Evolutionary conservation across 2,797 vertebrate genomes (phyloP).

Genomic region (Hydrocynus forskahlii): DNA sequence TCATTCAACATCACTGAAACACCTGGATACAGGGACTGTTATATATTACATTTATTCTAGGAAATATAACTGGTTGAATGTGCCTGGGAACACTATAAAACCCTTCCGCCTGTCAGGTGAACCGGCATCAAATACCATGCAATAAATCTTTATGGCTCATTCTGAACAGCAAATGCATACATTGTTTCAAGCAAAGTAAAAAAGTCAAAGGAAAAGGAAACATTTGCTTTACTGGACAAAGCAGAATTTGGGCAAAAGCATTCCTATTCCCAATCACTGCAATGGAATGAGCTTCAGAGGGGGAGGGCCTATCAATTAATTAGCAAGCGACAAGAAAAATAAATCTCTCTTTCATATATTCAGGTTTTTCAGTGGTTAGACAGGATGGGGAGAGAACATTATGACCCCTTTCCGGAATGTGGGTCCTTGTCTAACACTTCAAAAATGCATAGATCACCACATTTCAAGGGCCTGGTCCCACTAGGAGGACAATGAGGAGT

Average conservation of each 20-base stretch:
- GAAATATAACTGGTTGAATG: not conserved
- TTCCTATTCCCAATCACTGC: slow-evolving; percentile 18
- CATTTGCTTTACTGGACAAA: not conserved
- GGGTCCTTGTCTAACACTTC: slow-evolving; percentile 28
- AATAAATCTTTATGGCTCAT: not conserved
- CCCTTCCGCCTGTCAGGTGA: not conserved
- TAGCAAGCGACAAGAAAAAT: slow-evolving; percentile 37
- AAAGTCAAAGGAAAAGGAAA: not conserved
- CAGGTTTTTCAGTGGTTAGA: slow-evolving; percentile 25
- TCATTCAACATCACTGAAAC: not conserved
- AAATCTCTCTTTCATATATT: slow-evolving; percentile 41
- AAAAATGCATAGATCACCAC: slow-evolving; percentile 53
- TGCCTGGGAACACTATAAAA: not conserved
- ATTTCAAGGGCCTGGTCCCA: slow-evolving; percentile 64
- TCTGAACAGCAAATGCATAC: not conserved
- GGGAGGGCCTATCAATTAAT: slow-evolving; percentile 42
- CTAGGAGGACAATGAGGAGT: slow-evolving; percentile 39
- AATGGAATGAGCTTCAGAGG: slow-evolving; percentile 10
- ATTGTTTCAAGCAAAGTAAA: not conserved
- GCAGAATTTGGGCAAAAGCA: not conserved
- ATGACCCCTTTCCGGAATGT: slow-evolving; percentile 29
- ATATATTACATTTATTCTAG: slow-evolving; percentile 8
- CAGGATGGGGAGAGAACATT: slow-evolving; percentile 31
- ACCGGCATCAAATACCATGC: not conserved
- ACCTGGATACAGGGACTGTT: not conserved